A percentile compares a stretch with the other conserved stretches of the same genome.
phyloP scores from a whole-genome alignment of 2,888 invertebrate genomes.

The Ellobium chinense region DNA sequence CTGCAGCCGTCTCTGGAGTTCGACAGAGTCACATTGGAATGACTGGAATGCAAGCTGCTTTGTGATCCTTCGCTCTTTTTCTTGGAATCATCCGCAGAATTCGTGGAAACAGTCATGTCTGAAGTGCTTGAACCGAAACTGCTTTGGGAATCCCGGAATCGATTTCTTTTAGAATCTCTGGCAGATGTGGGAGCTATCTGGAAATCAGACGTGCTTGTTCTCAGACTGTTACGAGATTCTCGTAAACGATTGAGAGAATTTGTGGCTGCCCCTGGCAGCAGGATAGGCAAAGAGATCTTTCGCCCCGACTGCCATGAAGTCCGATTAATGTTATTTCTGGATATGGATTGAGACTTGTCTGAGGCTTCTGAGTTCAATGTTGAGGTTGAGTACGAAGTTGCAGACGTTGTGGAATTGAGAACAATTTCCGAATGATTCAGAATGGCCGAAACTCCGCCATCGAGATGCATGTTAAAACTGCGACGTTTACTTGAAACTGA shows the following conservation, averaged over 20 bases:
- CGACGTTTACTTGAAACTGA: background rate
- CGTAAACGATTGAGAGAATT: slow-evolving; percentile 47
- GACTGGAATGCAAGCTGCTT: background rate
- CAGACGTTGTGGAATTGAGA: slow-evolving; percentile 17
- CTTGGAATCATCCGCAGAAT: background rate
- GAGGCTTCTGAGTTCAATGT: background rate
- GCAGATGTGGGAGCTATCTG: background rate
- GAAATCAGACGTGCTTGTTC: background rate
- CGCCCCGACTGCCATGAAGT: slow-evolving; percentile 42
- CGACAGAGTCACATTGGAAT: background rate
- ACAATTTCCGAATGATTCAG: slow-evolving; percentile 51
- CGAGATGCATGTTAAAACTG: slow-evolving; percentile 52
- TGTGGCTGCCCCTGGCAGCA: slow-evolving; percentile 52
- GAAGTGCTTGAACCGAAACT: slow-evolving; percentile 1
- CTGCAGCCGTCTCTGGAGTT: slow-evolving; percentile 1
- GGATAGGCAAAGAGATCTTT: slow-evolving; percentile 50
- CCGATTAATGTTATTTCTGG: slow-evolving; percentile 39
- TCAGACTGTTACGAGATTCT: slow-evolving; percentile 45
- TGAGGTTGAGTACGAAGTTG: background rate
- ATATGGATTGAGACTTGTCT: background rate
- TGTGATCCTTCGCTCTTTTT: background rate
- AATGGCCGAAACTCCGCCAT: slow-evolving; percentile 49
- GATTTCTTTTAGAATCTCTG: slow-evolving; percentile 1
- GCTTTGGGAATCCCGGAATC: slow-evolving; percentile 5
- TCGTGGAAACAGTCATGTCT: background rate